These are phyloP conservation scores for Perdita meconis DNA, from an alignment of 2,888 invertebrate species.

Conservation along the genomic window DNA sequence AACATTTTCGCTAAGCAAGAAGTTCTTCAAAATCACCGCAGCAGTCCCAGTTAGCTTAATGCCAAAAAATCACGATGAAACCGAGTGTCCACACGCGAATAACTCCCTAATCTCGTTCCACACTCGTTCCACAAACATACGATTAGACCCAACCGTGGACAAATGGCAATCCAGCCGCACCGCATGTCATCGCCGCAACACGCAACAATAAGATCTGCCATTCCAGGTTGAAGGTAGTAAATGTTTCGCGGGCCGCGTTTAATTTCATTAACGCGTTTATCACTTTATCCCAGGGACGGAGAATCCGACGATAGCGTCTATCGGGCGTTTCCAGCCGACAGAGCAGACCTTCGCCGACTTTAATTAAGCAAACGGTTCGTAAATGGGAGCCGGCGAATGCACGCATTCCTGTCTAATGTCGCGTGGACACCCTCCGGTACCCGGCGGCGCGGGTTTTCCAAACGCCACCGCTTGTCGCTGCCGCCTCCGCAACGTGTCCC, in stretches of 20 bases:
- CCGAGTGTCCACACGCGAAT: too few relatives aligned
- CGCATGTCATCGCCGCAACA: neutral
- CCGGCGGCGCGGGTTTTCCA: constrained; percentile 30
- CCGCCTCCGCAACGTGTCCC: constrained; percentile 18
- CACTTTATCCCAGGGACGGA: neutral
- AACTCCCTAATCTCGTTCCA: too few relatives aligned
- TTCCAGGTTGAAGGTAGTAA: neutral
- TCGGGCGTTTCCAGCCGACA: constrained; percentile 55
- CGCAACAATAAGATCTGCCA: neutral
- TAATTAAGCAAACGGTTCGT: constrained; percentile 65
- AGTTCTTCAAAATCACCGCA: too few relatives aligned
- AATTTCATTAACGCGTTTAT: constrained; percentile 17
- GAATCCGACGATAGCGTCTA: constrained; percentile 31
- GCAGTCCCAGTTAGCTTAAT: too few relatives aligned
- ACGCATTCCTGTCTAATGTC: constrained; percentile 69
- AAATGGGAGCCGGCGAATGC: constrained; percentile 41
- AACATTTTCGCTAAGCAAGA: too few relatives aligned
- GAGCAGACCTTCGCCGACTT: constrained; percentile 53
- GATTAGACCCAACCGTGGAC: neutral
- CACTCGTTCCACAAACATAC: too few relatives aligned
- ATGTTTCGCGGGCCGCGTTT: constrained; percentile 18
- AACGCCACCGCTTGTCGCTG: constrained; percentile 20
- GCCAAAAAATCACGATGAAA: too few relatives aligned
- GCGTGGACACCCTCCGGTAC: constrained; percentile 36
- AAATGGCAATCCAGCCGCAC: neutral